Evolutionary conservation across 2,797 vertebrate species (phyloP).

Genomic region (Dendrocincla tyrannina): DNA sequence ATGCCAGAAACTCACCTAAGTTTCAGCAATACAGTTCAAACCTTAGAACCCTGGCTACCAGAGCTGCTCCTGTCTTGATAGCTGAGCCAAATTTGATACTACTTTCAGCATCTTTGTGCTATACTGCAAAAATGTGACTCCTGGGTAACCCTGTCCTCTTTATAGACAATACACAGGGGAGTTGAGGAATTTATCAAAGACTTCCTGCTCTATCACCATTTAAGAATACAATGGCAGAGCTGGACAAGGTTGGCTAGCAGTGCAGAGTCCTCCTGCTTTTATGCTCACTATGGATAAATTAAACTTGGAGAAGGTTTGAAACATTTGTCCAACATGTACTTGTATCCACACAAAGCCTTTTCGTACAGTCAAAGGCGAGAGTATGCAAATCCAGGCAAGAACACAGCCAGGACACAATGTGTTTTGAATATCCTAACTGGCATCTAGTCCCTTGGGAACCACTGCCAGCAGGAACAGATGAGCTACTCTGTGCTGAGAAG

Average conservation of each 20-base stretch:
- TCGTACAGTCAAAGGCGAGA: not conserved
- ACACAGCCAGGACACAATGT: not conserved
- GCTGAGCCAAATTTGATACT: not conserved
- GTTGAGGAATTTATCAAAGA: not conserved
- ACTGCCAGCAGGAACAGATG: constrained; percentile 47
- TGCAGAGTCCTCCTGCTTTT: not conserved
- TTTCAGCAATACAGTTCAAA: not conserved
- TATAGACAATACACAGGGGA: not conserved
- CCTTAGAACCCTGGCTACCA: not conserved
- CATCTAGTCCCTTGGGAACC: not conserved
- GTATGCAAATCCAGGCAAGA: not conserved
- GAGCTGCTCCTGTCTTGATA: not conserved
- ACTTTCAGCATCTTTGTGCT: not conserved
- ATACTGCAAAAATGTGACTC: rapidly evolving
- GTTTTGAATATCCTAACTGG: constrained; percentile 11
- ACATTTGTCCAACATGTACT: not conserved
- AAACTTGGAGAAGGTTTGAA: not conserved
- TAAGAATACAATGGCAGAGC: not conserved
- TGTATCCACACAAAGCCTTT: not conserved
- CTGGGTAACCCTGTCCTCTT: not conserved
- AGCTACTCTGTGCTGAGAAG: not conserved
- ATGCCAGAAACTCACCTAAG: not conserved
- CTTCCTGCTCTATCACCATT: not conserved
- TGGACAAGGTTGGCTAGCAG: not conserved
- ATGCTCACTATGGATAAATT: not conserved